Percentiles rank a stretch among this genome's conserved stretches.
These are phyloP conservation scores for Macrocentrus cingulum DNA, from an alignment of 1,140 invertebrate species.

Conservation along the genomic window DNA sequence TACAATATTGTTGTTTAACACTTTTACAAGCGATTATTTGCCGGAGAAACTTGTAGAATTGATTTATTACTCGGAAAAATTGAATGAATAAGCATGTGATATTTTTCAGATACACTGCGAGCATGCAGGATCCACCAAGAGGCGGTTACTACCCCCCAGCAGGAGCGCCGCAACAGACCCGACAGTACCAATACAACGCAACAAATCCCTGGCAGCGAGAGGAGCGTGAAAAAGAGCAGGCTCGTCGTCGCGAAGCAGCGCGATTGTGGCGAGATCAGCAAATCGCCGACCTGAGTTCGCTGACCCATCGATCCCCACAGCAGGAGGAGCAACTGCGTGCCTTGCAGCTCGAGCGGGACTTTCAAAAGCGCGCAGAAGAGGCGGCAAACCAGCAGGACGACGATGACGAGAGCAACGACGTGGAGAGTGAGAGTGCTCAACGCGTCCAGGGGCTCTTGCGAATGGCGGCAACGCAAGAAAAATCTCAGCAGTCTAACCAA, in stretches of 20 bases:
- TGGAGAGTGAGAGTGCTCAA: conserved; percentile 54
- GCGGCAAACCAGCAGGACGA: conserved; percentile 76
- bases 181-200: conserved; percentile 59
- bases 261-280: conserved; percentile 80
- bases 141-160: conserved; percentile 69
- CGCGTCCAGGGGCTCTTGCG: conserved; percentile 56
- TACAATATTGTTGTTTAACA: conserved; percentile 2
- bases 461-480: conserved; percentile 48
- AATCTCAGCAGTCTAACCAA: conserved; percentile 35
- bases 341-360: conserved; percentile 82
- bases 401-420: conserved; percentile 64
- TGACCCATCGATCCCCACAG: conserved; percentile 70
- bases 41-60: no score
- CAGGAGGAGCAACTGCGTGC: conserved; percentile 86
- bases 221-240: conserved; percentile 80
- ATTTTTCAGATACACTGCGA: conserved; percentile 64
- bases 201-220: conserved; percentile 87
- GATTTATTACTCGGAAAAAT: no score
- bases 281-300: conserved; percentile 72
- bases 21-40: no score
- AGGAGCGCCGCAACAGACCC: conserved; percentile 45
- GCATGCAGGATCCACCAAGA: conserved; percentile 73
- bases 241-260: conserved; percentile 69
- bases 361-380: conserved; percentile 83
- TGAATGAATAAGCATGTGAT: no score